phyloP scores from a whole-genome alignment of 2,113 vertebrate species.

The Malurus cyaneus region DNA sequence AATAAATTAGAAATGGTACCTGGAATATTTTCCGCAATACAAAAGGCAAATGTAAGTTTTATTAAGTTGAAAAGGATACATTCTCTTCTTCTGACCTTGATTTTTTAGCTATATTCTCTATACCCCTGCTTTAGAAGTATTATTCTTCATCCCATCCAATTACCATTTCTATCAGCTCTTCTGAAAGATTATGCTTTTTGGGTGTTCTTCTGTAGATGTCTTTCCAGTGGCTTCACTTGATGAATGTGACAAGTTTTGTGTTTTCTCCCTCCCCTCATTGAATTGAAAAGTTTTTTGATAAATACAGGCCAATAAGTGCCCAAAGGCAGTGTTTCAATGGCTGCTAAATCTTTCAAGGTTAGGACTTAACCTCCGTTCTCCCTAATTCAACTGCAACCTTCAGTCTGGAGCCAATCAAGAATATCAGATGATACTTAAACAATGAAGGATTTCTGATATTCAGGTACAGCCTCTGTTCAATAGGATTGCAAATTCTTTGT shows the following conservation, averaged over 20 bases:
- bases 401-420: slow-evolving; percentile 97
- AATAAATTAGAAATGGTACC: slow-evolving; percentile 67
- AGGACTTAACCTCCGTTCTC: slow-evolving; percentile 98
- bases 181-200: slow-evolving; percentile 98
- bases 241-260: slow-evolving; percentile 99
- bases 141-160: slow-evolving; percentile 88
- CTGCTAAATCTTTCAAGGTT: slow-evolving; percentile 99
- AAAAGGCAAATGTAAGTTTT: slow-evolving; percentile 77
- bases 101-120: slow-evolving; percentile 74
- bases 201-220: slow-evolving; percentile 94
- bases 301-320: slow-evolving; percentile 91
- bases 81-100: slow-evolving; percentile 78
- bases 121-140: slow-evolving; percentile 86
- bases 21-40: slow-evolving; percentile 64
- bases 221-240: slow-evolving; percentile 99
- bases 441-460: slow-evolving; percentile 99
- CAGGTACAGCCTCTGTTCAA: slow-evolving; percentile 96
- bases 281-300: slow-evolving; percentile 94
- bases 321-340: slow-evolving; percentile 95
- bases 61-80: slow-evolving; percentile 69
- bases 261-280: slow-evolving; percentile 92
- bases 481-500: slow-evolving; percentile 99
- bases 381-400: slow-evolving; percentile 97
- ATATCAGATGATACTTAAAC: slow-evolving; percentile 99
- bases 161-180: slow-evolving; percentile 97